phyloP scores from a whole-genome alignment of 2,797 vertebrate genomes.

The Erethizon dorsatum region DNA sequence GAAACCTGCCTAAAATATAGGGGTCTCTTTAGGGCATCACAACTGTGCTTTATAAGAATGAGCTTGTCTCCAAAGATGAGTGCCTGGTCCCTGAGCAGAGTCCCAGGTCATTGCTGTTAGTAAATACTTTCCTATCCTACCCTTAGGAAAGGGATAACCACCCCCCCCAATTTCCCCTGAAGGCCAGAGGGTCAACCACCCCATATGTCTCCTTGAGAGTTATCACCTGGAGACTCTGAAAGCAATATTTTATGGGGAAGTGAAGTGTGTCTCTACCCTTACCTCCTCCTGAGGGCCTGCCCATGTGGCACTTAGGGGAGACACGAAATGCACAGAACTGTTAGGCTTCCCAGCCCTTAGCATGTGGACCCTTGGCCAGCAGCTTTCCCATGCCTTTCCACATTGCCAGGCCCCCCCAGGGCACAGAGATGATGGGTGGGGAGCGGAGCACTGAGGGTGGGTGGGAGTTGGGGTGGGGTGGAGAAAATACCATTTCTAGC shows the following conservation, averaged over 20 bases:
- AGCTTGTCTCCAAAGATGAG: not conserved
- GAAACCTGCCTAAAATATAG: not conserved
- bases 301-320: not conserved
- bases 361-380: not conserved
- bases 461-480: not conserved
- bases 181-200: not conserved
- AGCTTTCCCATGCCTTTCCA: not conserved
- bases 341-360: not conserved
- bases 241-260: not conserved
- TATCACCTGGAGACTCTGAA: not conserved
- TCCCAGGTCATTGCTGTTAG: not conserved
- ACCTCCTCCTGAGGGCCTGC: not conserved
- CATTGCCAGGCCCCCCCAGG: not conserved
- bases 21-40: not conserved
- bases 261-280: not conserved
- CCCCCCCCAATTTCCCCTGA: not conserved
- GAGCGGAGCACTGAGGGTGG: not conserved
- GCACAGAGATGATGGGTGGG: not conserved
- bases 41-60: not conserved
- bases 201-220: not conserved
- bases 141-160: not conserved
- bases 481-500: slow-evolving; percentile 54
- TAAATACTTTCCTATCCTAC: not conserved
- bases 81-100: not conserved
- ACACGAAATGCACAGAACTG: not conserved